Percentiles rank a stretch among this genome's conserved stretches.
Conservation (phyloP, 2,797 vertebrate genomes). For the Rhinoraja longicauda region DNA sequence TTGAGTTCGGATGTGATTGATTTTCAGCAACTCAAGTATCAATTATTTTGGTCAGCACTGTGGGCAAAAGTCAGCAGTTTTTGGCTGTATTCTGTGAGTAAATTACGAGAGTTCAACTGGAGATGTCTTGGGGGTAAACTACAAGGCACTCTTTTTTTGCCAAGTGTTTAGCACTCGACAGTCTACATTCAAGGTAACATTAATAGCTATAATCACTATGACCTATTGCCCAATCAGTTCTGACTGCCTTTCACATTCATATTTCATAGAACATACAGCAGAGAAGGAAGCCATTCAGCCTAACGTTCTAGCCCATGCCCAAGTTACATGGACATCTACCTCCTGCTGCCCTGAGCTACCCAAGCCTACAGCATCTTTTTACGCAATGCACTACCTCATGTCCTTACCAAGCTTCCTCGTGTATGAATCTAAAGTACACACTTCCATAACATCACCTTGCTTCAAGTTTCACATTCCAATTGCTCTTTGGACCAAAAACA, state of each 20-base stretch:
- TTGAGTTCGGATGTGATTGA: too few relatives aligned
- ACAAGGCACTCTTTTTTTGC: background rate
- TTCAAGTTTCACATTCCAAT: background rate
- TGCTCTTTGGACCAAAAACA: too few relatives aligned
- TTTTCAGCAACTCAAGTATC: too few relatives aligned
- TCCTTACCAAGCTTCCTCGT: background rate
- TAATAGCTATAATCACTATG: background rate
- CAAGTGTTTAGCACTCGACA: background rate
- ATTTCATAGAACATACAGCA: background rate
- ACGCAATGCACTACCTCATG: background rate
- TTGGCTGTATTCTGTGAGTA: background rate
- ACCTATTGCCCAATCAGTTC: background rate
- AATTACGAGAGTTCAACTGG: too few relatives aligned
- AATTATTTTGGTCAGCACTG: too few relatives aligned
- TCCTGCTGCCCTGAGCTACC: background rate
- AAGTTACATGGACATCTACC: background rate
- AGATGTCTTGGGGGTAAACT: background rate
- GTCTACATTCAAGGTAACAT: background rate
- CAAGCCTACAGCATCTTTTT: background rate
- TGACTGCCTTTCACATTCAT: background rate
- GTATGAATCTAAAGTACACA: background rate
- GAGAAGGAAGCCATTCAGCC: background rate
- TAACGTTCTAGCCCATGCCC: background rate
- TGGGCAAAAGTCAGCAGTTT: too few relatives aligned
- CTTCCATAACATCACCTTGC: background rate